These are phyloP conservation scores for Saccostrea glomerata DNA, from an alignment of 1,140 invertebrate genomes.

Conservation along the genomic window DNA sequence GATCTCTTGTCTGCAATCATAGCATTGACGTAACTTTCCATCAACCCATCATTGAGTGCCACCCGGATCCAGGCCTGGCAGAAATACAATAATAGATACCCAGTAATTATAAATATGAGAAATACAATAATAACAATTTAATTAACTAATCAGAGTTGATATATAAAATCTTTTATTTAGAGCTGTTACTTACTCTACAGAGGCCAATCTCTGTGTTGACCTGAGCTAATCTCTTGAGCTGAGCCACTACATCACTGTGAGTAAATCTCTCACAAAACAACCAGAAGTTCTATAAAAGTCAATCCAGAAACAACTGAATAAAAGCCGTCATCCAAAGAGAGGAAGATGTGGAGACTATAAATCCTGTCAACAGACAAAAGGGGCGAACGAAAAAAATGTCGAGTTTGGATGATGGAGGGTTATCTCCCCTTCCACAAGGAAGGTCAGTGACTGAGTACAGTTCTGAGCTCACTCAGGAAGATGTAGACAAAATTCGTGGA, in stretches of 20 bases:
- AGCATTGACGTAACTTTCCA: conserved; percentile 91
- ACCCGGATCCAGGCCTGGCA: conserved; percentile 89
- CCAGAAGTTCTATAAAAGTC: conserved; percentile 85
- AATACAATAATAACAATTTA: too few species aligned
- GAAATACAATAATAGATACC: neutral
- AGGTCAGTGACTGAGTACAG: conserved; percentile 4
- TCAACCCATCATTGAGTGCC: conserved; percentile 86
- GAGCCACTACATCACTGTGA: conserved; percentile 76
- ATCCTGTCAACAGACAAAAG: neutral
- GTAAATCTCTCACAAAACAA: conserved; percentile 89
- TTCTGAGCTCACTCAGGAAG: conserved; percentile 50
- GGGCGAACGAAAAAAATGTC: neutral
- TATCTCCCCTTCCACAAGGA: neutral
- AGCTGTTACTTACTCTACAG: conserved; percentile 81
- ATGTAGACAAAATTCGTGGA: conserved; percentile 66
- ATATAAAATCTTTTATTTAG: too few species aligned
- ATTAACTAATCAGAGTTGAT: too few species aligned
- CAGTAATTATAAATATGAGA: too few species aligned
- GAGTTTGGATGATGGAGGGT: neutral
- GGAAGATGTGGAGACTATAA: neutral
- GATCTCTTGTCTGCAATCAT: conserved; percentile 85
- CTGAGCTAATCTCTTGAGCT: conserved; percentile 83
- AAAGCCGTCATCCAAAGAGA: neutral
- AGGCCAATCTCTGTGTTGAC: conserved; percentile 93
- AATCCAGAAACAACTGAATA: neutral